Conservation (phyloP, 1,140 invertebrate genomes). For the Drosophila carrolli region DNA sequence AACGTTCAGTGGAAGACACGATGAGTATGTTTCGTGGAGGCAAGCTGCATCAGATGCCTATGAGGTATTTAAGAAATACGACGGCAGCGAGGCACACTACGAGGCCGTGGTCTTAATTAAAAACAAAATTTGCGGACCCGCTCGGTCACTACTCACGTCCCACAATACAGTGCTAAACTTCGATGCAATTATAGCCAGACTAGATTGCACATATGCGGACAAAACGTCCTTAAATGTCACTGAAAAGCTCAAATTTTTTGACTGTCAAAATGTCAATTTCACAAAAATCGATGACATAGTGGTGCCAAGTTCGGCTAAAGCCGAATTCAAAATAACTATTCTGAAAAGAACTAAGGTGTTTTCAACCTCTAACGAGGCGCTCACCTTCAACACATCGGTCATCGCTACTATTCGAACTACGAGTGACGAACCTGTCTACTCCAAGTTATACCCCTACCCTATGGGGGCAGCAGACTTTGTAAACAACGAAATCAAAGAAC, state of each 20-base stretch:
- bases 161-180: neutral
- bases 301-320: too few relatives aligned
- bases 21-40: slow-evolving; percentile 7
- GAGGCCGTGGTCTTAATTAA: slow-evolving; percentile 11
- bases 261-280: neutral
- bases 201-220: slow-evolving; percentile 10
- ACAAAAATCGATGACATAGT: too few relatives aligned
- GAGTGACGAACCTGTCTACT: too few relatives aligned
- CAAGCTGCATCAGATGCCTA: slow-evolving; percentile 14
- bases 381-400: too few relatives aligned
- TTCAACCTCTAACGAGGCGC: too few relatives aligned
- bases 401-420: too few relatives aligned
- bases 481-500: too few relatives aligned
- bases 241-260: slow-evolving; percentile 6
- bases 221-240: slow-evolving; percentile 6
- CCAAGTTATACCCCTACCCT: too few relatives aligned
- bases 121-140: slow-evolving; percentile 8
- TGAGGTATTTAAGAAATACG: slow-evolving; percentile 10
- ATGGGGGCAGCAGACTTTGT: too few relatives aligned
- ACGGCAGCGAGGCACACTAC: slow-evolving; percentile 6
- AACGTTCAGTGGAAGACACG: slow-evolving; percentile 9
- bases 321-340: too few relatives aligned
- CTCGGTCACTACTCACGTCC: neutral
- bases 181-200: slow-evolving; percentile 7
- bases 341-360: too few relatives aligned